phyloP scores from a whole-genome alignment of 2,797 vertebrate species.

The Cirrhinus mrigala region DNA sequence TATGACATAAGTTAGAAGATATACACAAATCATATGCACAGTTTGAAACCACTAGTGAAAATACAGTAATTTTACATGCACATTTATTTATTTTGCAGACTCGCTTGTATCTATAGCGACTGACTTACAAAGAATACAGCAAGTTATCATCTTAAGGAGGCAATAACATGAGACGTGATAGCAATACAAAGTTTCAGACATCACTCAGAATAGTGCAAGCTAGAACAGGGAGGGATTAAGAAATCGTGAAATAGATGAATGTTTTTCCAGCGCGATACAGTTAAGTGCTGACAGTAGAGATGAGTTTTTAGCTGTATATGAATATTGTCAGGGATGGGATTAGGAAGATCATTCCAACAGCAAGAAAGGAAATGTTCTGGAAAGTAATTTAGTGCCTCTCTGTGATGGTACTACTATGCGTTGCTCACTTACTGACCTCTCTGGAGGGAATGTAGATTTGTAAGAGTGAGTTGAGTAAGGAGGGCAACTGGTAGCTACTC shows the following conservation, averaged over 20 bases:
- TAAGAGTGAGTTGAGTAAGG: no score
- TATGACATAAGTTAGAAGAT: neutral
- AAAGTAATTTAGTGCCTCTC: neutral
- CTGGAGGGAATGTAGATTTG: neutral
- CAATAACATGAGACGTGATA: neutral
- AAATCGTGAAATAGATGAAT: neutral
- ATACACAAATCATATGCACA: neutral
- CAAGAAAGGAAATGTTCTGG: neutral
- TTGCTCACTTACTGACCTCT: neutral
- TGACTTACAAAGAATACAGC: neutral
- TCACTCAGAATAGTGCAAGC: neutral
- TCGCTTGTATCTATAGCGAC: neutral
- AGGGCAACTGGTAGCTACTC: no score
- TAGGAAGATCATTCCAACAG: neutral
- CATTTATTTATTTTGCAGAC: neutral
- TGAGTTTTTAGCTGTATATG: neutral
- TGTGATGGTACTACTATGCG: neutral
- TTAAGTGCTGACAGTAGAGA: constrained; percentile 1
- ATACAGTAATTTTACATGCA: neutral
- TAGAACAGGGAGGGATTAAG: neutral
- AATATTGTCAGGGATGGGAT: neutral
- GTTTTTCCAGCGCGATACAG: neutral
- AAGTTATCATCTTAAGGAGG: neutral
- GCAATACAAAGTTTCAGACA: neutral
- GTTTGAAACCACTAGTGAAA: neutral